Evolutionary conservation across 1,140 invertebrate genomes (phyloP).

Genomic region (Heliothis virescens): DNA sequence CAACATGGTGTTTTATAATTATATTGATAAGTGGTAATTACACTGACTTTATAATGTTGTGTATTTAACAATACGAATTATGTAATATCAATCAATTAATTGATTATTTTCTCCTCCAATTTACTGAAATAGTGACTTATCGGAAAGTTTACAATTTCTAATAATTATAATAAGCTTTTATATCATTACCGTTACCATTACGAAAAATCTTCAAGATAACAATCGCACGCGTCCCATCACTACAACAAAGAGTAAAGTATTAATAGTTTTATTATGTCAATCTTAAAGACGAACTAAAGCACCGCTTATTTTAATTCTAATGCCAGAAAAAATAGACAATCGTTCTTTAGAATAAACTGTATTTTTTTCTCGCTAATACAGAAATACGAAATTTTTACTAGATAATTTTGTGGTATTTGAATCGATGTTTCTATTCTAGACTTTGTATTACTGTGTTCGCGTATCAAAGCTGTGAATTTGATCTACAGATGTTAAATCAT

Average conservation of each 20-base stretch:
- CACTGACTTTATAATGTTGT: too few relatives aligned
- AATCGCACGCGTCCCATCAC: background rate
- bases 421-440: slow-evolving; percentile 2
- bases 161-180: too few relatives aligned
- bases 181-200: too few relatives aligned
- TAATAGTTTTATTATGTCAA: slow-evolving; percentile 31
- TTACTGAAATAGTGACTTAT: too few relatives aligned
- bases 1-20: too few relatives aligned
- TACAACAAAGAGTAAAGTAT: slow-evolving; percentile 5
- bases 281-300: background rate
- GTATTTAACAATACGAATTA: too few relatives aligned
- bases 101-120: too few relatives aligned
- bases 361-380: background rate
- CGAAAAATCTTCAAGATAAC: too few relatives aligned
- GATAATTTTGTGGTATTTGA: slow-evolving; percentile 1
- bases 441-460: background rate
- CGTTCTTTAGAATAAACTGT: too few relatives aligned
- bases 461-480: slow-evolving; percentile 9
- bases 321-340: background rate
- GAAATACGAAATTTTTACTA: background rate
- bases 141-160: too few relatives aligned
- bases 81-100: too few relatives aligned
- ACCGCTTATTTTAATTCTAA: background rate
- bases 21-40: too few relatives aligned
- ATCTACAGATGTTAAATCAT: background rate